Conservation (phyloP, 2,113 vertebrate species). For the Myotis brandtii region DNA sequence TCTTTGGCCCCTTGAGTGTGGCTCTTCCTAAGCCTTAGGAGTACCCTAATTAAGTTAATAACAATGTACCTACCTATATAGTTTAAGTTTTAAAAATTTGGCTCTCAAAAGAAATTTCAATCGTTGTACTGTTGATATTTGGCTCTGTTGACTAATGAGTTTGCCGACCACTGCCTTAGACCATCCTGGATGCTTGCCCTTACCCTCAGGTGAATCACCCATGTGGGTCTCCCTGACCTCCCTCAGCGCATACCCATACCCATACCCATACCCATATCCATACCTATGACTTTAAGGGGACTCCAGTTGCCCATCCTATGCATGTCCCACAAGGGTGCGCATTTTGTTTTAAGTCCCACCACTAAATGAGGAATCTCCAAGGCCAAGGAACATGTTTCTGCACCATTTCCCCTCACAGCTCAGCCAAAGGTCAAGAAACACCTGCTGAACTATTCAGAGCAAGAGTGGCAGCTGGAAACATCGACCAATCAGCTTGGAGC, state of each 20-base stretch:
- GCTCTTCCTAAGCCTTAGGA: too few species aligned
- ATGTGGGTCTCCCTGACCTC: not conserved
- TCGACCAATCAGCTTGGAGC: not conserved
- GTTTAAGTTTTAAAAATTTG: too few species aligned
- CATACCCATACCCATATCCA: not conserved
- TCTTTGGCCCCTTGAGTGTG: too few species aligned
- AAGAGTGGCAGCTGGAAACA: not conserved
- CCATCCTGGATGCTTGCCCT: not conserved
- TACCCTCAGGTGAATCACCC: not conserved
- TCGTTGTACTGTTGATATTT: too few species aligned
- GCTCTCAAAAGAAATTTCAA: too few species aligned
- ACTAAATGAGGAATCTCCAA: not conserved
- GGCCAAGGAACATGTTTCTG: not conserved
- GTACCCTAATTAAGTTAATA: too few species aligned
- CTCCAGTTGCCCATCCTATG: not conserved
- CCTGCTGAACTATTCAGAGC: not conserved
- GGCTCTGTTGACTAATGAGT: too few species aligned
- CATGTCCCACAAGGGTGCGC: not conserved
- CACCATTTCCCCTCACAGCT: not conserved
- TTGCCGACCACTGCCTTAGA: not conserved
- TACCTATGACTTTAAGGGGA: not conserved
- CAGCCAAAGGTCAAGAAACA: slow-evolving; percentile 32
- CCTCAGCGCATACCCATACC: not conserved
- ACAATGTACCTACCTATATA: too few species aligned
- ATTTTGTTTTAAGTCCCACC: not conserved